These are phyloP conservation scores for Illadopsis cleaveri DNA, from an alignment of 2,113 vertebrate genomes.

Conservation along the genomic window DNA sequence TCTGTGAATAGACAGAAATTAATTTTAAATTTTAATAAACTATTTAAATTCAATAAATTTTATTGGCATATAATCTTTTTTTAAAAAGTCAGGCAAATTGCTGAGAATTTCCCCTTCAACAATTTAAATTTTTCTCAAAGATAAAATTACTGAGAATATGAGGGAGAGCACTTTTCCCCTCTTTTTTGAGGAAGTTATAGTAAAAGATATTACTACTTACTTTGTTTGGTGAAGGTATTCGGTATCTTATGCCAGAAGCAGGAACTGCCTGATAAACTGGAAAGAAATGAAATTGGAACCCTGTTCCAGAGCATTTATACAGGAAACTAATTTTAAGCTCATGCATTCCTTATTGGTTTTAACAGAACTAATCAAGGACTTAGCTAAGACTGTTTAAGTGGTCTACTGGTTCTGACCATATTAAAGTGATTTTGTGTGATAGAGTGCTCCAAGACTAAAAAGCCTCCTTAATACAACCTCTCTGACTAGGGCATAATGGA, in stretches of 20 bases:
- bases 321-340: background rate
- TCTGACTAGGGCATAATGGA: background rate
- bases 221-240: fast-evolving
- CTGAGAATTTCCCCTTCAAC: background rate
- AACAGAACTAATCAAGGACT: background rate
- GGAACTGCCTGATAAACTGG: background rate
- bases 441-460: background rate
- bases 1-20: background rate
- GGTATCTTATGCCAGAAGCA: background rate
- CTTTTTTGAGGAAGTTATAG: background rate
- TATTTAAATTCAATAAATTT: background rate
- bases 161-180: background rate
- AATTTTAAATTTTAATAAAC: background rate
- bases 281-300: background rate
- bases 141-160: background rate
- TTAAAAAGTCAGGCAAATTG: background rate
- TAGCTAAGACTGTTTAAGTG: background rate
- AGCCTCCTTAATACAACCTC: background rate
- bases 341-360: background rate
- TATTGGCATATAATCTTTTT: background rate
- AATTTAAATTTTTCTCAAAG: background rate
- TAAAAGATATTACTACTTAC: fast-evolving
- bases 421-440: background rate
- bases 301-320: background rate
- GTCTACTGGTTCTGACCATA: background rate